Percentiles rank a stretch among this genome's conserved stretches.
Evolutionary conservation across 2,797 vertebrate genomes (phyloP).

Genomic region (Melanotaenia parkinsoni): DNA sequence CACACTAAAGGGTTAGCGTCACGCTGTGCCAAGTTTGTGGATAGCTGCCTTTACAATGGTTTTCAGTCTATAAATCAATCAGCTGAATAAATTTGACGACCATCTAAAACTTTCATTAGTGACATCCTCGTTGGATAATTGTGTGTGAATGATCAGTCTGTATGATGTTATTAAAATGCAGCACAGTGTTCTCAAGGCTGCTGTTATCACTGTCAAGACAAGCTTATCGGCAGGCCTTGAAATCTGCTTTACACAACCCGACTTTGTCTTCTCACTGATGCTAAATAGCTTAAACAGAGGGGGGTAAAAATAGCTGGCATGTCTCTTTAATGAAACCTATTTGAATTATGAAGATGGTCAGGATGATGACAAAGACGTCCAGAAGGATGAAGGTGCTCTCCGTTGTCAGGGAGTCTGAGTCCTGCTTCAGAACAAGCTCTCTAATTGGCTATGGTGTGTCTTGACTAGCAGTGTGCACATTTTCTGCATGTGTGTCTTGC

Average conservation of each 20-base stretch:
- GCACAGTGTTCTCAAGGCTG: constrained; percentile 18
- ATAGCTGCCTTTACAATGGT: constrained; percentile 10
- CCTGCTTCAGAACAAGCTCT: constrained; percentile 61
- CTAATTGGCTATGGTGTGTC: constrained; percentile 72
- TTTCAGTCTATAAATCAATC: constrained; percentile 36
- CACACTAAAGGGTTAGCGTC: not conserved
- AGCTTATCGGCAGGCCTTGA: constrained; percentile 29
- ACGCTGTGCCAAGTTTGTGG: constrained; percentile 5
- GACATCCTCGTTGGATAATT: constrained; percentile 31
- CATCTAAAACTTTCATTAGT: constrained; percentile 31
- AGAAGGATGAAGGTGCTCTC: constrained; percentile 66
- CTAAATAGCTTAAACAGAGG: constrained; percentile 41
- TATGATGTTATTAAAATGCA: constrained; percentile 34
- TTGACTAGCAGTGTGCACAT: constrained; percentile 17
- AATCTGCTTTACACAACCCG: constrained; percentile 18
- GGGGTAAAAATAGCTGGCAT: constrained; percentile 36
- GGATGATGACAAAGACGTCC: constrained; percentile 53
- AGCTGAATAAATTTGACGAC: constrained; percentile 29
- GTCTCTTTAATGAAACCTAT: constrained; percentile 56
- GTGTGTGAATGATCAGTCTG: constrained; percentile 40
- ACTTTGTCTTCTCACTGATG: constrained; percentile 42
- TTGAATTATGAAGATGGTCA: constrained; percentile 56
- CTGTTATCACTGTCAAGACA: constrained; percentile 33
- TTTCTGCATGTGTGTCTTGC: constrained; percentile 16
- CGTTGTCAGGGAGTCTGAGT: constrained; percentile 71